These are phyloP conservation scores for Seriola quinqueradiata DNA, from an alignment of 2,113 vertebrate species.

Conservation along the genomic window DNA sequence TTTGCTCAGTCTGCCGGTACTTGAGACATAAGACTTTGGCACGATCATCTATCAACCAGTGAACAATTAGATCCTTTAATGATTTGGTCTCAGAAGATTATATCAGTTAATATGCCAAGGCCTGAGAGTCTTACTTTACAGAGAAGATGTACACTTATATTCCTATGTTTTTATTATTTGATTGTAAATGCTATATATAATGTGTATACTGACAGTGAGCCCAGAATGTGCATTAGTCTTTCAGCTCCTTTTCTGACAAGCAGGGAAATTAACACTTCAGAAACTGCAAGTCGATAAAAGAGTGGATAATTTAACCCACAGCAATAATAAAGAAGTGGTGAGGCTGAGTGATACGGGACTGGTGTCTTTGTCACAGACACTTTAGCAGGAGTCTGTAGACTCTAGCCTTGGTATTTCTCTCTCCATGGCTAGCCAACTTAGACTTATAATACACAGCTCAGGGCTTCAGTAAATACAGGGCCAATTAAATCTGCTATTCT, in stretches of 20 bases:
- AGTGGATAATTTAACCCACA: background rate
- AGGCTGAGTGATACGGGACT: background rate
- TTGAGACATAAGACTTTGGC: constrained; percentile 36
- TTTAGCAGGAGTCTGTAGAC: background rate
- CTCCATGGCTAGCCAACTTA: background rate
- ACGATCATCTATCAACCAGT: constrained; percentile 47
- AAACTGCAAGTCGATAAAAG: constrained; percentile 3
- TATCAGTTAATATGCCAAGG: constrained; percentile 15
- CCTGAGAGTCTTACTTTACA: constrained; percentile 47
- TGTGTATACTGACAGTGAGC: constrained; percentile 22
- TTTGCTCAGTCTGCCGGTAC: constrained; percentile 38
- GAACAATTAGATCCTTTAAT: constrained; percentile 69
- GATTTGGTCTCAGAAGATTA: constrained; percentile 28
- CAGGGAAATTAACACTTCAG: background rate
- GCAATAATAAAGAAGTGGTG: constrained; percentile 3
- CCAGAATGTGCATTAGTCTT: constrained; percentile 30
- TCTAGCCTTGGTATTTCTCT: constrained; percentile 21
- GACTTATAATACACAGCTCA: background rate
- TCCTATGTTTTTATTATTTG: constrained; percentile 13
- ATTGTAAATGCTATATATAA: background rate
- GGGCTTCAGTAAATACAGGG: background rate
- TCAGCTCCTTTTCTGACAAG: constrained; percentile 29
- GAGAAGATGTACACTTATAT: constrained; percentile 30
- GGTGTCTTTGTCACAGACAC: constrained; percentile 6
- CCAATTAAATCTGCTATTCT: background rate